Conservation (phyloP, 2,888 invertebrate genomes). For the Oxycera nigricornis region DNA sequence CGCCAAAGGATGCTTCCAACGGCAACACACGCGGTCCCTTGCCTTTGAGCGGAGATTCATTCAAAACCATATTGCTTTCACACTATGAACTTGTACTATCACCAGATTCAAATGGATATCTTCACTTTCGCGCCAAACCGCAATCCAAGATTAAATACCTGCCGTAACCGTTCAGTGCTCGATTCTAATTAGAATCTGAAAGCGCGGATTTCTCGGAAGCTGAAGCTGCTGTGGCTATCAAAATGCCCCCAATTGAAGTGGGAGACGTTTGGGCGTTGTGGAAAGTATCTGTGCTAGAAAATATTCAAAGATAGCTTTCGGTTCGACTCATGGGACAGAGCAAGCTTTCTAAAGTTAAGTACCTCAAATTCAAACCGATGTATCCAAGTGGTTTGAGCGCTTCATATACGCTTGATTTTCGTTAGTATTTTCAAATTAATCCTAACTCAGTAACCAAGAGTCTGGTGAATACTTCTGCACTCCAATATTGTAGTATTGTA, state of each 20-base stretch:
- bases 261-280: not conserved
- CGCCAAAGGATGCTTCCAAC: not conserved
- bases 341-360: no score
- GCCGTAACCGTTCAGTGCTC: not conserved
- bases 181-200: slow-evolving; percentile 3
- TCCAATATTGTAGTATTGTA: no score
- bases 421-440: no score
- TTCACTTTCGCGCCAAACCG: not conserved
- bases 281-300: no score
- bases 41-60: not conserved
- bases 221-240: not conserved
- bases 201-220: not conserved
- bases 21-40: not conserved
- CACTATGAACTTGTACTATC: not conserved
- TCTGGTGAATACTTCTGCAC: no score
- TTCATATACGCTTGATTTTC: no score
- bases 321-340: no score
- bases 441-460: no score
- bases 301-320: no score
- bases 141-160: not conserved
- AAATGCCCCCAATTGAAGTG: not conserved
- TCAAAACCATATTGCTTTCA: not conserved
- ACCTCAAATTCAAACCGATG: no score
- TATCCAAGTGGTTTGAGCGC: no score
- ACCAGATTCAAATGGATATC: not conserved